Base-by-base conservation (phyloP, 23 tunicate species). In the Aplidium turbinatum region DNA sequence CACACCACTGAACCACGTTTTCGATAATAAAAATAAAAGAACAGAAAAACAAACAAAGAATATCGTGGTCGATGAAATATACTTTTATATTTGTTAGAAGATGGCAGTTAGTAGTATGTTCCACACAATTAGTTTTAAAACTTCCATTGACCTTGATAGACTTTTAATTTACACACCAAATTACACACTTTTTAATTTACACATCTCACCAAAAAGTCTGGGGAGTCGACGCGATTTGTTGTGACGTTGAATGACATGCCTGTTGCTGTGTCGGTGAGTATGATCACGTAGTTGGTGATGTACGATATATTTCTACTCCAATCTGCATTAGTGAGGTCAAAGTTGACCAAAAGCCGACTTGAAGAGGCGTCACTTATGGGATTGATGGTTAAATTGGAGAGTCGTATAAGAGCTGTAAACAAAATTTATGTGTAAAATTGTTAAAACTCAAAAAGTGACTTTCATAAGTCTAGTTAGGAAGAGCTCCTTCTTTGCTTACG, bases 271-370 rank as follows among this genome's bases (percentile, higher is more conserved):
- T 51, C 47, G 9, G 36, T 33, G 2, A 70, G 16, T 9, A 3
- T 23, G 26, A 70, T 51, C 33, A 26, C 28, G 79, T 73, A 73
- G 47, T 55, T 73, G 5, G 4, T 16, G 24, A 73, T 31, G 32
- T 73, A 73, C 3, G 56, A 20, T n/a, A 28, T n/a, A 24, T 56
- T 31, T 3, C 5, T 73, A 33, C 38, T 31, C 79, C 79, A 73
- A n/a, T n/a, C n/a, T 11, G n/a, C 6, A 5, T 57, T 27, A 54
- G 70, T 57, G 20, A 57, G 5, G 19, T 24, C 47, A 36, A 51
- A 51, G 11, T 29, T 57, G 20, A 73, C 79, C 4, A 28, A 3
- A 4, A 65, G 50, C 4, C 3, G 7, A 65, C 72, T 65, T 26
- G 5, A 19, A 18, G 72, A 11, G n/a, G 26, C 72, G 24, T 38